Base-by-base conservation (phyloP, 2,113 vertebrate species). In the Xiphias gladius region DNA sequence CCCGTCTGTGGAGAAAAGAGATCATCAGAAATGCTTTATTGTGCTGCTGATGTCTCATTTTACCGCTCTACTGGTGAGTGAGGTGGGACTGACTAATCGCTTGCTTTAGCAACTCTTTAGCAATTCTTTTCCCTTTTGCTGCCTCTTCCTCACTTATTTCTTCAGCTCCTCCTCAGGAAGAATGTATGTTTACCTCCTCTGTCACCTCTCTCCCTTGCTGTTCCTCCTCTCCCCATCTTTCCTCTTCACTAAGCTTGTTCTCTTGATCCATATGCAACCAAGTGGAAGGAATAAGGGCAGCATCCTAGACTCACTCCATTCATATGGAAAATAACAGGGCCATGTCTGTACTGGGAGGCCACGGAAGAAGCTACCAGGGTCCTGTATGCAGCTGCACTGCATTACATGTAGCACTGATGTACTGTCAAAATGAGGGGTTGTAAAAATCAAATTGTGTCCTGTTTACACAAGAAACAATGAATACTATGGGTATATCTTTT, bases 1-100 rank as follows among this genome's bases (percentile, higher is more conserved):
- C 74, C 73, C 8, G 70, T 89, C 80, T 54, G 41, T 13, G 26
- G 71, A 71, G 75, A 77, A 72, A 77, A 79, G 61, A 68, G 43
- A 59, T 17, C 17, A 41, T 63, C 59, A 13, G 58, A 74, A 41
- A 77, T n/a, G 58, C 50, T 73, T 48, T 22, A 73, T 57, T 83
- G 67, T 78, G 50, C 35, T 32, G 67, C n/a, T 84, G 79, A 88
- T 76, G 82, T 88, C 87, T 93, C 55, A 83, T 69, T 90, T 89
- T 41, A 83, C 77, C 1, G 46, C 79, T 62, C 76, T 66, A 81
- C 73, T 70, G 82, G 55, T 76, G 61, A 69, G 57, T 24, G 7
- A 37, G 52, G 41, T 41, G 48, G 50, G 46, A 64, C 39, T 7
- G 35, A 22, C 39, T 71, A 0, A 73, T 43, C 24, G 57, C 58